phyloP scores from a whole-genome alignment of 2,888 invertebrate species.

The Metellina segmentata region DNA sequence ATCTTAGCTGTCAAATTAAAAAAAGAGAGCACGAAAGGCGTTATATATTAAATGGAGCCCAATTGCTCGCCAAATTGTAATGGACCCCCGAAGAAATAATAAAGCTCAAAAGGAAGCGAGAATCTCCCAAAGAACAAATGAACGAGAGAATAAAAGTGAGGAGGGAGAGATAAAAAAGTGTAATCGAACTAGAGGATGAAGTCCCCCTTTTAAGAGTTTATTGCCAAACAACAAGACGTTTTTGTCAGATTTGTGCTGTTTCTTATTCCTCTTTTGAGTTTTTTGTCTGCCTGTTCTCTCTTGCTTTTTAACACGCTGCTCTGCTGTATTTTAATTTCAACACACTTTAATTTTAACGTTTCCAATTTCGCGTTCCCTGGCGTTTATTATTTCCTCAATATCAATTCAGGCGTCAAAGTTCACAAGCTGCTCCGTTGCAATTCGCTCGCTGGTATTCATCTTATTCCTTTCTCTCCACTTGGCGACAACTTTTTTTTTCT shows the following conservation, averaged over 20 bases:
- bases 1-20: slow-evolving; percentile 51
- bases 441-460: slow-evolving; percentile 1
- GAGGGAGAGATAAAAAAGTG: slow-evolving; percentile 23
- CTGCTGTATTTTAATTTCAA: slow-evolving; percentile 42
- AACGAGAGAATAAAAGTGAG: slow-evolving; percentile 21
- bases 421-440: slow-evolving; percentile 21
- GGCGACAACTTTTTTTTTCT: slow-evolving; percentile 9
- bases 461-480: background rate
- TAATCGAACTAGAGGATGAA: slow-evolving; percentile 50
- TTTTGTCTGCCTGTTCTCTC: slow-evolving; percentile 2
- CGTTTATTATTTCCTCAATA: slow-evolving; percentile 40
- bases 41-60: slow-evolving; percentile 38
- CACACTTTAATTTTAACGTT: slow-evolving; percentile 42
- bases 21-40: slow-evolving; percentile 19
- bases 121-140: slow-evolving; percentile 55
- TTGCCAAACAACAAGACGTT: slow-evolving; percentile 51
- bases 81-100: slow-evolving; percentile 54
- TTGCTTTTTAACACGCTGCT: slow-evolving; percentile 19
- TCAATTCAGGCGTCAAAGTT: background rate
- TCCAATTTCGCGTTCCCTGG: slow-evolving; percentile 17
- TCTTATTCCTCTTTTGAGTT: slow-evolving; percentile 21
- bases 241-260: slow-evolving; percentile 19
- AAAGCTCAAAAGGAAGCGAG: slow-evolving; percentile 48
- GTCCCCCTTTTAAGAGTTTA: slow-evolving; percentile 34
- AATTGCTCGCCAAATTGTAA: slow-evolving; percentile 56